These are phyloP conservation scores for Acrobasis consociella DNA, from an alignment of 2,888 invertebrate genomes.

Conservation along the genomic window DNA sequence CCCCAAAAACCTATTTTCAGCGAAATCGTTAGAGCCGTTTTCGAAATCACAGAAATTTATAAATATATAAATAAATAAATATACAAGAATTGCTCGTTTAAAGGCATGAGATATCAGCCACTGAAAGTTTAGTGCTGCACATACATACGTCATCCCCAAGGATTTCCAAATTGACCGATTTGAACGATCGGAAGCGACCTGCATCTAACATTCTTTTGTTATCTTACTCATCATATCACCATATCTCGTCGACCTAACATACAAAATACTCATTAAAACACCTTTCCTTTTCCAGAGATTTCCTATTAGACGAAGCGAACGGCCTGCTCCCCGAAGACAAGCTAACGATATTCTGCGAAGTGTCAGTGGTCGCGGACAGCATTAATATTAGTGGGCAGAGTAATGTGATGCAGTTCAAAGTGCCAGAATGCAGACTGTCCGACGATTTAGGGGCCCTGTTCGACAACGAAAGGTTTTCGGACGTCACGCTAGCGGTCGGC, in stretches of 20 bases:
- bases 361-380: constrained; percentile 97
- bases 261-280: constrained; percentile 12
- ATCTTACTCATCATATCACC: too few relatives aligned
- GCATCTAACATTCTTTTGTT: too few relatives aligned
- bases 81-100: too few relatives aligned
- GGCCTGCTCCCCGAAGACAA: constrained; percentile 99
- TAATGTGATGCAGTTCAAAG: constrained; percentile 98
- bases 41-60: too few relatives aligned
- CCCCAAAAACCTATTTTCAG: too few relatives aligned
- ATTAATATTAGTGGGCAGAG: constrained; percentile 99
- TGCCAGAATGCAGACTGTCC: constrained; percentile 95
- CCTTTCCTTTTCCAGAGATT: constrained; percentile 87
- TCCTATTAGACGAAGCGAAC: constrained; percentile 98
- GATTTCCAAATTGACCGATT: too few relatives aligned
- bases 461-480: constrained; percentile 98
- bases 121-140: too few relatives aligned
- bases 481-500: constrained; percentile 96
- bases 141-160: too few relatives aligned
- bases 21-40: too few relatives aligned
- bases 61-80: too few relatives aligned
- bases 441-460: constrained; percentile 98
- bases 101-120: too few relatives aligned
- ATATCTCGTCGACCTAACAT: neutral
- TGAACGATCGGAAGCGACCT: too few relatives aligned
- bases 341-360: constrained; percentile 99